These are phyloP conservation scores for Brotula barbata DNA, from an alignment of 2,797 vertebrate species.

Conservation along the genomic window DNA sequence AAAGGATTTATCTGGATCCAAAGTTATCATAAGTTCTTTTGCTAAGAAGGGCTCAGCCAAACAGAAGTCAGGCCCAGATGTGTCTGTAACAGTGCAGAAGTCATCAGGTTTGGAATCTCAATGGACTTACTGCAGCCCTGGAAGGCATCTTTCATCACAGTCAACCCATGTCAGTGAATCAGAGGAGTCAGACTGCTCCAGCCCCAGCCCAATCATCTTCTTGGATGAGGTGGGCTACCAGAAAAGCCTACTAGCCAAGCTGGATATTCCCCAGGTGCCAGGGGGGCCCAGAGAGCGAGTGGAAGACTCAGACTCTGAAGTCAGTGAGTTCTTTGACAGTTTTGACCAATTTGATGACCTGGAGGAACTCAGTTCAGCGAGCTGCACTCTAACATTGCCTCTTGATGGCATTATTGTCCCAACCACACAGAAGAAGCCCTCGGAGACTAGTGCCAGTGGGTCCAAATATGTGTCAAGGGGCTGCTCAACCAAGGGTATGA, in stretches of 20 bases:
- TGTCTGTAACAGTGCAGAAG: slow-evolving; percentile 81
- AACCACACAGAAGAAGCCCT: slow-evolving; percentile 64
- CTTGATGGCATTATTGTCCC: slow-evolving; percentile 73
- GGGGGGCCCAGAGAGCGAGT: slow-evolving; percentile 88
- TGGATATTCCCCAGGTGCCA: slow-evolving; percentile 95
- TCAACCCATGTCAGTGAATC: slow-evolving; percentile 86
- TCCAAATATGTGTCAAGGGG: slow-evolving; percentile 73
- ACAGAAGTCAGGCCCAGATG: slow-evolving; percentile 73
- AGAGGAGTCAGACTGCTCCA: slow-evolving; percentile 95
- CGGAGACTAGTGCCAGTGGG: slow-evolving; percentile 54
- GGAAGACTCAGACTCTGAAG: slow-evolving; percentile 98
- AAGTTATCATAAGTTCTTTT: slow-evolving; percentile 78
- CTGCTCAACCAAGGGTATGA: slow-evolving; percentile 85
- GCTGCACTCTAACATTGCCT: slow-evolving; percentile 72
- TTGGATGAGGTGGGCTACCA: slow-evolving; percentile 98
- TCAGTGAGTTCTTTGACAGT: slow-evolving; percentile 99
- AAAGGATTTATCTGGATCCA: slow-evolving; percentile 82
- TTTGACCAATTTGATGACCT: slow-evolving; percentile 97
- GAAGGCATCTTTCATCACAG: slow-evolving; percentile 62
- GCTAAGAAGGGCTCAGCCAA: slow-evolving; percentile 76
- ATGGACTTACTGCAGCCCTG: slow-evolving; percentile 86
- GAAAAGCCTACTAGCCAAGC: slow-evolving; percentile 92
- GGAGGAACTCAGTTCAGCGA: slow-evolving; percentile 76
- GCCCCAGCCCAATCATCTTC: slow-evolving; percentile 97
- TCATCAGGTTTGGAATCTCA: slow-evolving; percentile 84